phyloP scores from a whole-genome alignment of 2,888 invertebrate genomes.

The Tribolium freemani region DNA sequence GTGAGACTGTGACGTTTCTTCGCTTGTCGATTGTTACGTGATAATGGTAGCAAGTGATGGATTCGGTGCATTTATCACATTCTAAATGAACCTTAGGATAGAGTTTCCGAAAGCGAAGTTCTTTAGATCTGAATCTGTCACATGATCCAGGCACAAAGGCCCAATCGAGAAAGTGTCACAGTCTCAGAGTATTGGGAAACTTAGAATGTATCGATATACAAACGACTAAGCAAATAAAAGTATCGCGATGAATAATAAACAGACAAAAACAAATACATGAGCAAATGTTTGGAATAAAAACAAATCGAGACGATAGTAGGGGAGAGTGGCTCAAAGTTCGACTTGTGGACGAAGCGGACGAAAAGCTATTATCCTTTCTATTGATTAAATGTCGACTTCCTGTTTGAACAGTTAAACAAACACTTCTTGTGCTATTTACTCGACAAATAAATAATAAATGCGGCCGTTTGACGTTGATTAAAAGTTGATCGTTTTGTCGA shows the following conservation, averaged over 20 bases:
- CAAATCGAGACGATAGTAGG: neutral
- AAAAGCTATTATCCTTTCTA: slow-evolving; percentile 32
- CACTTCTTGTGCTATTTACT: slow-evolving; percentile 12
- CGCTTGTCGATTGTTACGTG: slow-evolving; percentile 3
- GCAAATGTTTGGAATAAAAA: neutral
- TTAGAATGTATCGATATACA: too few relatives aligned
- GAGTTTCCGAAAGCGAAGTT: slow-evolving; percentile 21
- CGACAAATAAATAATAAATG: slow-evolving; percentile 28
- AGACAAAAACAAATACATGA: neutral
- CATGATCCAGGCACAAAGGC: slow-evolving; percentile 6
- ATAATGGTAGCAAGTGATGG: slow-evolving; percentile 4
- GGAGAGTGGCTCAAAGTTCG: neutral
- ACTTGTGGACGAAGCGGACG: neutral
- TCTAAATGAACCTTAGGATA: slow-evolving; percentile 15
- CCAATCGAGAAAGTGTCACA: neutral
- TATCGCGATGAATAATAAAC: neutral
- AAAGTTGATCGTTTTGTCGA: slow-evolving; percentile 12
- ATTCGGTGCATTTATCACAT: slow-evolving; percentile 25
- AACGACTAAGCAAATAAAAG: neutral
- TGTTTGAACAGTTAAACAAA: slow-evolving; percentile 24
- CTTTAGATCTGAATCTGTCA: slow-evolving; percentile 20
- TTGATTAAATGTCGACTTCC: slow-evolving; percentile 32
- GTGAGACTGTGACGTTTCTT: slow-evolving; percentile 6
- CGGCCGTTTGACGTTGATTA: slow-evolving; percentile 2
- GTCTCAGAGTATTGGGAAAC: neutral